Evolutionary conservation across 2,888 invertebrate genomes (phyloP).

Genomic region (Plebejus argus): DNA sequence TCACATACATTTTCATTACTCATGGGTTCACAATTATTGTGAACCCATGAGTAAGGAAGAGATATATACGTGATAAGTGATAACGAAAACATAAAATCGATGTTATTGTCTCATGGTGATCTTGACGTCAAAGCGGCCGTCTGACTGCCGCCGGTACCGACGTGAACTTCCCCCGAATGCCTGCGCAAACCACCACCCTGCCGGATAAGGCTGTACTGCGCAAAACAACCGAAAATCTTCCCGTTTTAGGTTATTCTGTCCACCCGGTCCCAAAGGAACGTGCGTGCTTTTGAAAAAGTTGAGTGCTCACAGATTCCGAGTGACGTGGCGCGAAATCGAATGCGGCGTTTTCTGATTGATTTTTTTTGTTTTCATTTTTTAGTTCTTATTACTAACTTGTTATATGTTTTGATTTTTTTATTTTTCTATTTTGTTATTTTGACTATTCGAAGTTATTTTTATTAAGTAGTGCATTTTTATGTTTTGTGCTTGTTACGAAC

Average conservation of each 20-base stretch:
- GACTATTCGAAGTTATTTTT: not conserved
- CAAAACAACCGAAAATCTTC: slow-evolving; percentile 35
- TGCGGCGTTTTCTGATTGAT: not conserved
- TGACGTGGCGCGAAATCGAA: slow-evolving; percentile 4
- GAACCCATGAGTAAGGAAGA: not conserved
- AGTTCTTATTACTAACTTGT: not conserved
- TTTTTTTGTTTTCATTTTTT: not conserved
- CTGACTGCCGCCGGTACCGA: slow-evolving; percentile 50
- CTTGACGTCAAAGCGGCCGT: slow-evolving; percentile 52
- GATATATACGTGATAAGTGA: not conserved
- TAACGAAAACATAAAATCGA: slow-evolving; percentile 12
- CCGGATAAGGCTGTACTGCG: slow-evolving; percentile 45
- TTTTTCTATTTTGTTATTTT: not conserved
- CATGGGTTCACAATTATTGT: not conserved
- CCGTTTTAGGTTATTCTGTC: not conserved
- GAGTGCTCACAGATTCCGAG: not conserved
- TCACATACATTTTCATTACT: too few species aligned
- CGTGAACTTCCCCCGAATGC: slow-evolving; percentile 47
- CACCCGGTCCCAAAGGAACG: not conserved
- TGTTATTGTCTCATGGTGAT: slow-evolving; percentile 40
- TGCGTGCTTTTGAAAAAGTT: not conserved
- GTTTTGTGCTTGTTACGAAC: not conserved
- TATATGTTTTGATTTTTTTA: not conserved
- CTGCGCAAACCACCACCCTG: slow-evolving; percentile 51
- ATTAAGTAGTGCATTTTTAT: too few species aligned